Percentiles rank a stretch among this genome's conserved stretches.
Evolutionary conservation across 2,797 vertebrate genomes (phyloP).

Genomic region (Hylomyscus alleni): DNA sequence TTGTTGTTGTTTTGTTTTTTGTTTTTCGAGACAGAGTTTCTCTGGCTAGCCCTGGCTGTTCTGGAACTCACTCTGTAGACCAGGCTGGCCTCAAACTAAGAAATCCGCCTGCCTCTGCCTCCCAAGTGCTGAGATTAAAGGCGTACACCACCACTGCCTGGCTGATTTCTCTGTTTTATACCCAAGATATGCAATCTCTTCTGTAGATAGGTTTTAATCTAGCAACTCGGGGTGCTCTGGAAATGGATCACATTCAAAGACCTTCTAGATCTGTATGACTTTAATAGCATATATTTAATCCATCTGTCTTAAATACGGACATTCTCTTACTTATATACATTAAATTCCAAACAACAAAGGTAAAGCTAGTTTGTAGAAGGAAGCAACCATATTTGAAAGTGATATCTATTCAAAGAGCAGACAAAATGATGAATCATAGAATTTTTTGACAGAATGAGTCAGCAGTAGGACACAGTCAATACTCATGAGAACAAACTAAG

Average conservation of each 20-base stretch:
- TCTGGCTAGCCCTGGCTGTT: too few relatives aligned
- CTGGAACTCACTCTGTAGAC: too few relatives aligned
- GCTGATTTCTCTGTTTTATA: neutral
- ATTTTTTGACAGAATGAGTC: neutral
- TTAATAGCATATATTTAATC: neutral
- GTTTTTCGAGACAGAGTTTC: too few relatives aligned
- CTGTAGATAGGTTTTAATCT: neutral
- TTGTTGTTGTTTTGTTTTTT: too few relatives aligned
- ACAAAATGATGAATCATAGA: neutral
- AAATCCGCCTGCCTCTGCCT: too few relatives aligned
- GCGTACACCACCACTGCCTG: too few relatives aligned
- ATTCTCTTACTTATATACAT: neutral
- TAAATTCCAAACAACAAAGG: neutral
- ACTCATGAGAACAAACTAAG: neutral
- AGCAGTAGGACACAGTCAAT: neutral
- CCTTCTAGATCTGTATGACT: neutral
- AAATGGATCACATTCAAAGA: neutral
- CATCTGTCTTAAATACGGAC: neutral
- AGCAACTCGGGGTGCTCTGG: neutral
- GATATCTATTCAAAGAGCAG: neutral
- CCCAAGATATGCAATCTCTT: neutral
- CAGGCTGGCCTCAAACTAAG: too few relatives aligned
- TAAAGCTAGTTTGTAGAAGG: neutral
- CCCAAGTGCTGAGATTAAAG: too few relatives aligned
- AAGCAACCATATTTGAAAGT: neutral